Base-by-base conservation (phyloP, 2,797 vertebrate genomes). In the Cirrhinus molitorella region DNA sequence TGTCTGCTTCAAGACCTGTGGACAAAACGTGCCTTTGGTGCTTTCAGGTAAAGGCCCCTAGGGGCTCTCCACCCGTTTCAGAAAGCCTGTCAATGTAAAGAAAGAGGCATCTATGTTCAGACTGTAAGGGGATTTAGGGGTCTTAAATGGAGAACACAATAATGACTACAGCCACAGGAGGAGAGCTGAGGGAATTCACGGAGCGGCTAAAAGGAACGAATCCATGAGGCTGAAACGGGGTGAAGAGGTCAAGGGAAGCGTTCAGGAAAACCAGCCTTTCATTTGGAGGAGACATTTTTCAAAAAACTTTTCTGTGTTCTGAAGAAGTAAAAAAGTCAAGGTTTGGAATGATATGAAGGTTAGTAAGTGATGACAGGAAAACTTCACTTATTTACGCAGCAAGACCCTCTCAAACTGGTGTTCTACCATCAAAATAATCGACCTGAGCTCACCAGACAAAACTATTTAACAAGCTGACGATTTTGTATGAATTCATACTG, bases 121-220 rank as follows among this genome's bases (percentile, higher is more conserved):
- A 72, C 34, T 59, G 34, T 70, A 57, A 55, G 31, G 57, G 82
- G 66, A 86, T 74, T 80, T 55, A 45, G 71, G 79, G 45, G 82
- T 75, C 68, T 85, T 85, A 73, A 79, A 88, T 66, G 65, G 72
- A 53, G 67, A 85, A 75, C 72, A 76, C 83, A 71, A 71, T 87
- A 87, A 89, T 85, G 83, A 83, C 66, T 80, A 21, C 28, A 79
- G 81, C 37, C 77, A 68, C 61, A 47, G 80, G 83, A 81, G 75
- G 63, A 65, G 57, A 51, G 79, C 66, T 57, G 61, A 85, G 83
- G 67, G 79, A 68, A 88, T 83, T 66, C 28, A 75, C 76, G 55
- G 63, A 84, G 70, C 31, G 61, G 70, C 75, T 57, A 25, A 74
- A 71, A 67, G 59, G 66, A 73, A 61, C 49, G 55, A 65, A 61